These are phyloP conservation scores for Subacronicta megacephala DNA, from an alignment of 2,888 invertebrate species.

Conservation along the genomic window DNA sequence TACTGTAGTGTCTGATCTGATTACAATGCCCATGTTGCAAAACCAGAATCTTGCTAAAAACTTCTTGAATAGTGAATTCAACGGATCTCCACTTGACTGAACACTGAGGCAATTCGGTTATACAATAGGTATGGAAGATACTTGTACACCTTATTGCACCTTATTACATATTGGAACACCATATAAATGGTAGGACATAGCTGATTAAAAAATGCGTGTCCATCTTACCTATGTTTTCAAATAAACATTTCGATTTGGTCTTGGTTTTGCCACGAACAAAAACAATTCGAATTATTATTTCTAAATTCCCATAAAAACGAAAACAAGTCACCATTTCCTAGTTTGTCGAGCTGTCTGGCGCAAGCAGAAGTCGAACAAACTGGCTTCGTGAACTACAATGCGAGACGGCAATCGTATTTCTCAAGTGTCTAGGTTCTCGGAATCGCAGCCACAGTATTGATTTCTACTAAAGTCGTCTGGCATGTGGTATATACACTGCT, in stretches of 20 bases:
- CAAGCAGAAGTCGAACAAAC: not conserved
- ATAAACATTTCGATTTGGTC: too few species aligned
- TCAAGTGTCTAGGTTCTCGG: conserved; percentile 15
- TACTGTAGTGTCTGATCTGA: conserved; percentile 6
- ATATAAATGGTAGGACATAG: too few species aligned
- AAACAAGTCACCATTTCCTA: not conserved
- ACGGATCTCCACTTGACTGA: conserved; percentile 21
- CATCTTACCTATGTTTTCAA: too few species aligned
- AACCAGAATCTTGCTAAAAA: conserved; percentile 8
- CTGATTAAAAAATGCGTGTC: too few species aligned
- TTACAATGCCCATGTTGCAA: conserved; percentile 9
- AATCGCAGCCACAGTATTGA: conserved; percentile 42
- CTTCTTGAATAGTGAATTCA: conserved; percentile 13
- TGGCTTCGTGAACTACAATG: conserved; percentile 2
- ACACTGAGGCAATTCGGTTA: conserved; percentile 9
- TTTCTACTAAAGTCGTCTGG: conserved; percentile 55
- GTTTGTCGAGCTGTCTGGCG: not conserved
- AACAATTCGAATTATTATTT: too few species aligned
- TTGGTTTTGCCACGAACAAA: too few species aligned
- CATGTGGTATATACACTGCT: conserved; percentile 33
- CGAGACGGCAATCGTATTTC: conserved; percentile 12
- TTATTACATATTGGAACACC: too few species aligned
- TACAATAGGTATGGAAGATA: too few species aligned
- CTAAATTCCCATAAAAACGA: not conserved
- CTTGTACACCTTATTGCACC: too few species aligned